Conservation (phyloP, 1,140 invertebrate genomes). For the Bombus breviceps region DNA sequence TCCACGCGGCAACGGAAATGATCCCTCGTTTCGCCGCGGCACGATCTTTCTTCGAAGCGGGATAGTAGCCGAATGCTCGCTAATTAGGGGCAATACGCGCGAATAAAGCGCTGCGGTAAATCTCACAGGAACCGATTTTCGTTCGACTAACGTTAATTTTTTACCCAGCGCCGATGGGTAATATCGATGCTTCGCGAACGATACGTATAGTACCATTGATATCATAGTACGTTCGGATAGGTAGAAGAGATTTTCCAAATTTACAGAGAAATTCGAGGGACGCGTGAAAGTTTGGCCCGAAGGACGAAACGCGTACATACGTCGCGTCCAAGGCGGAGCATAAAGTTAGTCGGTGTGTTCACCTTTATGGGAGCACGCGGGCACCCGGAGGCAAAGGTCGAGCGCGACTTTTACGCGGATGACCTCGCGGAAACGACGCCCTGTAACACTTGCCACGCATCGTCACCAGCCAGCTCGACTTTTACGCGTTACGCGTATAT, state of each 20-base stretch:
- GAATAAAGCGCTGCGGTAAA: constrained; percentile 38
- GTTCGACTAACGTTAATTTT: constrained; percentile 11
- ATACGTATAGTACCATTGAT: too few relatives aligned
- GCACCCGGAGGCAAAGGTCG: constrained; percentile 66
- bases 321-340: constrained; percentile 11
- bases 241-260: too few relatives aligned
- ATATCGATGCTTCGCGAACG: too few relatives aligned
- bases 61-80: constrained; percentile 3
- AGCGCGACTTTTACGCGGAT: constrained; percentile 67
- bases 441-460: not conserved
- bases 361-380: constrained; percentile 70
- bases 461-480: constrained; percentile 36
- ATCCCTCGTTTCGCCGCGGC: constrained; percentile 14
- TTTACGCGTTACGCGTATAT: constrained; percentile 27
- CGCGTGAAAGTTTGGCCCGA: rapidly evolving
- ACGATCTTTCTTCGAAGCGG: constrained; percentile 53
- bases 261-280: too few relatives aligned
- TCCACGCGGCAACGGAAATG: constrained; percentile 29
- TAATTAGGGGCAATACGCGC: constrained; percentile 50
- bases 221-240: too few relatives aligned
- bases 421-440: constrained; percentile 64
- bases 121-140: constrained; percentile 9
- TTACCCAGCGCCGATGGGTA: not conserved
- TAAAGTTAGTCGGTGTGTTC: constrained; percentile 61
- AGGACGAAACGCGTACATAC: not conserved